Conservation (phyloP, 1,140 invertebrate genomes). For the Galleria mellonella region DNA sequence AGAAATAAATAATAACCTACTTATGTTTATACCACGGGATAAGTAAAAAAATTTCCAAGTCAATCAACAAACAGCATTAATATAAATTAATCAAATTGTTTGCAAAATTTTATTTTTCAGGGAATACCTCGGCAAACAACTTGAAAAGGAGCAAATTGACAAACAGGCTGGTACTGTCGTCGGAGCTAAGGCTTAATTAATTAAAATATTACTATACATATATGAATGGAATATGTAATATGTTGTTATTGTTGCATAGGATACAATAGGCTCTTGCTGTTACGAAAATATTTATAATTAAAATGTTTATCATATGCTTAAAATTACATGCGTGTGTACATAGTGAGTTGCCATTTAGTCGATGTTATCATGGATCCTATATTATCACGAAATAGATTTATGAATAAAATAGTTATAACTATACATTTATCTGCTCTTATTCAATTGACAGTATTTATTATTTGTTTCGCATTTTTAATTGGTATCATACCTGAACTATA, state of each 20-base stretch:
- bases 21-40: too few species aligned
- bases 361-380: constrained; percentile 13
- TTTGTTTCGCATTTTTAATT: neutral
- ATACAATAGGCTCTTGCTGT: neutral
- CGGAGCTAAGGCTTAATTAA: constrained; percentile 78
- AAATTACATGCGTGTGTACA: neutral
- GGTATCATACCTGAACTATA: too few species aligned
- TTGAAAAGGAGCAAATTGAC: constrained; percentile 89
- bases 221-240: constrained; percentile 29
- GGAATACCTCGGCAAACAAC: constrained; percentile 97
- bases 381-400: too few species aligned
- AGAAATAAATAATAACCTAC: too few species aligned
- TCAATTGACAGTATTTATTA: neutral
- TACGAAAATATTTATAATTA: neutral
- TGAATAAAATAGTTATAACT: too few species aligned
- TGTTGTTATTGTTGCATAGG: constrained; percentile 46
- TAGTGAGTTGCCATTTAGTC: constrained; percentile 3
- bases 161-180: constrained; percentile 75
- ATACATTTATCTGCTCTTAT: too few species aligned
- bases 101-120: constrained; percentile 75
- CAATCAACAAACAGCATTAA: too few species aligned
- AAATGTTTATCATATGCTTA: neutral
- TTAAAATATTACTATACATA: constrained; percentile 17
- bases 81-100: too few species aligned
- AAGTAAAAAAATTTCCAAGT: too few species aligned